Conservation (phyloP, 1,140 invertebrate species). For the Lasioglossum baleicum region DNA sequence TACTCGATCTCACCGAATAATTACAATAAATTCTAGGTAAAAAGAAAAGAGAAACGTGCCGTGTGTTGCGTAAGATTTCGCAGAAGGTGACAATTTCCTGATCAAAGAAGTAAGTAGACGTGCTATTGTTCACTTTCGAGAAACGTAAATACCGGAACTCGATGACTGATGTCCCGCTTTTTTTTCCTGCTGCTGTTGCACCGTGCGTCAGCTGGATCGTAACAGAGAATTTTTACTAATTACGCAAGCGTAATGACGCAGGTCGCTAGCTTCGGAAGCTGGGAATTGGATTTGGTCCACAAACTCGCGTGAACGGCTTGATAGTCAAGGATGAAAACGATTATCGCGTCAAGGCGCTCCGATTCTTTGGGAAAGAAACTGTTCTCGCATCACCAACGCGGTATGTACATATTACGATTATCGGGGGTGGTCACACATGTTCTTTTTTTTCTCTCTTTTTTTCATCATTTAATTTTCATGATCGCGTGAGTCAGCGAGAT, state of each 20-base stretch:
- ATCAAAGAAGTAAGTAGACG: too few species aligned
- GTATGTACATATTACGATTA: too few species aligned
- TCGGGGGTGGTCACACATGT: neutral
- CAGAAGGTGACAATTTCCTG: neutral
- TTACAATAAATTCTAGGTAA: too few species aligned
- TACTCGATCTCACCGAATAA: too few species aligned
- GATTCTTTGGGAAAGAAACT: conserved; percentile 9
- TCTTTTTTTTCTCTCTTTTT: neutral
- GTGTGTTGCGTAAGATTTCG: too few species aligned
- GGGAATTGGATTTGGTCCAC: conserved; percentile 2
- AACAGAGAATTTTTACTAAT: conserved; percentile 25
- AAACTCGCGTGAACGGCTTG: neutral
- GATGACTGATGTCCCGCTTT: neutral
- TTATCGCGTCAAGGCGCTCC: neutral
- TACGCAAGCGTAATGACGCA: conserved; percentile 31
- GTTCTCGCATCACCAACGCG: neutral
- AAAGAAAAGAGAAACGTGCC: too few species aligned
- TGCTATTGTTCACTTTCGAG: neutral
- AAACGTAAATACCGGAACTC: neutral
- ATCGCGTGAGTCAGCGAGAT: neutral
- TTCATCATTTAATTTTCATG: neutral
- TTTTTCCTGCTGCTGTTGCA: neutral
- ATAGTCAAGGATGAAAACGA: neutral
- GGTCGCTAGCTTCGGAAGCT: neutral
- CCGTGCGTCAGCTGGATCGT: conserved; percentile 6